Conservation (phyloP, 2,113 vertebrate species). For the Salminus brasiliensis region DNA sequence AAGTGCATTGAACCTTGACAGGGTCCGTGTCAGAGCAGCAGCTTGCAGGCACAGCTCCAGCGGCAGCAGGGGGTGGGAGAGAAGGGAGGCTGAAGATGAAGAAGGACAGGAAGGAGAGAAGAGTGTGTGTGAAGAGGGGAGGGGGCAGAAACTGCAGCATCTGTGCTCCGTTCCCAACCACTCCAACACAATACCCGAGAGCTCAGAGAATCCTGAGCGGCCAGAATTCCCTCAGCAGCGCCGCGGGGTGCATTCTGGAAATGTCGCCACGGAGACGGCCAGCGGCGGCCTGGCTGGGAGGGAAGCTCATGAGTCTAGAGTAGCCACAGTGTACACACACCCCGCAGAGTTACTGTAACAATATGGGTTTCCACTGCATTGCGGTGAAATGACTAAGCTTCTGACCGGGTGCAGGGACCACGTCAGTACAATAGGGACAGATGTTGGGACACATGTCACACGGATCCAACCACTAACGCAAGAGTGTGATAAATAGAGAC, state of each 20-base stretch:
- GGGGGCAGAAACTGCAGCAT: conserved; percentile 65
- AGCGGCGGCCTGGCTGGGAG: conserved; percentile 51
- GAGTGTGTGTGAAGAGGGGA: conserved; percentile 23
- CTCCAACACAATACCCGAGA: conserved; percentile 56
- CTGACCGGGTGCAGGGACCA: neutral
- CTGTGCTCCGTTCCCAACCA: conserved; percentile 58
- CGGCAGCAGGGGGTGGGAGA: conserved; percentile 41
- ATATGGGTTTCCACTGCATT: conserved; percentile 42
- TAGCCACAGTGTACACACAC: conserved; percentile 14
- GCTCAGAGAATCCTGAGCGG: conserved; percentile 55
- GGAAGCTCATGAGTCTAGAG: conserved; percentile 21
- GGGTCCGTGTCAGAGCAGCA: conserved; percentile 48
- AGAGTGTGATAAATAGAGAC: neutral
- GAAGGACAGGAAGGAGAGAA: conserved; percentile 31
- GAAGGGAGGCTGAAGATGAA: conserved; percentile 22
- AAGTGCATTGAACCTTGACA: conserved; percentile 49
- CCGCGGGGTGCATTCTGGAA: conserved; percentile 64
- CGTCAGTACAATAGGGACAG: conserved; percentile 60
- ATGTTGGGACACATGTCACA: conserved; percentile 48
- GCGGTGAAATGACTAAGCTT: conserved; percentile 17
- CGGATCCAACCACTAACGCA: neutral
- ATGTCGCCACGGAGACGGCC: conserved; percentile 66
- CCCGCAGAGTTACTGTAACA: neutral
- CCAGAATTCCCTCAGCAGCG: conserved; percentile 62
- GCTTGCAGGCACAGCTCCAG: conserved; percentile 57